These are phyloP conservation scores for Mongoloraphidia duomilia DNA, from an alignment of 2,888 invertebrate genomes.

Conservation along the genomic window DNA sequence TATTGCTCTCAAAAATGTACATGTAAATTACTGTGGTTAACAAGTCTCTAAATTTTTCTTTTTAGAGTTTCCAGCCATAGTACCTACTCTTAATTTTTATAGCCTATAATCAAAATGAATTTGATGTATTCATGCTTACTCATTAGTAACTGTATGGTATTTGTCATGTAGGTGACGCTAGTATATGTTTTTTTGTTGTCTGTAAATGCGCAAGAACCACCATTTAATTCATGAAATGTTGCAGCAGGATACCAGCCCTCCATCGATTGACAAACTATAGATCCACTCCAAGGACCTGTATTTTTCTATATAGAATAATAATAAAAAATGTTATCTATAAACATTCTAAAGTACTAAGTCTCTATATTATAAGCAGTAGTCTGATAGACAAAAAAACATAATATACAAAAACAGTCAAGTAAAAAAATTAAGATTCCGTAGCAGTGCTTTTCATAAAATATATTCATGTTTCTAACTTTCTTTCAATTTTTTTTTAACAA, in stretches of 20 bases:
- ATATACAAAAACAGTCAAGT: not conserved
- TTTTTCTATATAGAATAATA: slow-evolving; percentile 2
- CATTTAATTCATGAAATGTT: slow-evolving; percentile 42
- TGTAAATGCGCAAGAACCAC: slow-evolving; percentile 35
- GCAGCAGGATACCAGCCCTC: slow-evolving; percentile 60
- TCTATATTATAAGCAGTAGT: slow-evolving; percentile 8
- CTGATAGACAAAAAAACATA: slow-evolving; percentile 4
- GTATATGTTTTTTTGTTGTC: slow-evolving; percentile 29
- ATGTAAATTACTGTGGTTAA: too few relatives aligned
- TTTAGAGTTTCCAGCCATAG: too few relatives aligned
- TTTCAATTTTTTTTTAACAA: too few relatives aligned
- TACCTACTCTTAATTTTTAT: not conserved
- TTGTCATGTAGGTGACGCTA: slow-evolving; percentile 38
- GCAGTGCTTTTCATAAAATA: too few relatives aligned
- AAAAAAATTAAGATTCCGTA: slow-evolving; percentile 4
- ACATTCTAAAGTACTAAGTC: not conserved
- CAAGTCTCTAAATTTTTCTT: too few relatives aligned
- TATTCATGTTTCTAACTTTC: too few relatives aligned
- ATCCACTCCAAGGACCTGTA: slow-evolving; percentile 43
- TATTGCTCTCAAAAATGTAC: too few relatives aligned
- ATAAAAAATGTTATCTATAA: not conserved
- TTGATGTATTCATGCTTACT: slow-evolving; percentile 26
- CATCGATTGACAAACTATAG: slow-evolving; percentile 47
- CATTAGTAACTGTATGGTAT: slow-evolving; percentile 33
- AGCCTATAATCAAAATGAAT: not conserved